Conservation (phyloP, 37 sponge, comb jelly and placozoan species). For the Cladorhizidae sp. region DNA sequence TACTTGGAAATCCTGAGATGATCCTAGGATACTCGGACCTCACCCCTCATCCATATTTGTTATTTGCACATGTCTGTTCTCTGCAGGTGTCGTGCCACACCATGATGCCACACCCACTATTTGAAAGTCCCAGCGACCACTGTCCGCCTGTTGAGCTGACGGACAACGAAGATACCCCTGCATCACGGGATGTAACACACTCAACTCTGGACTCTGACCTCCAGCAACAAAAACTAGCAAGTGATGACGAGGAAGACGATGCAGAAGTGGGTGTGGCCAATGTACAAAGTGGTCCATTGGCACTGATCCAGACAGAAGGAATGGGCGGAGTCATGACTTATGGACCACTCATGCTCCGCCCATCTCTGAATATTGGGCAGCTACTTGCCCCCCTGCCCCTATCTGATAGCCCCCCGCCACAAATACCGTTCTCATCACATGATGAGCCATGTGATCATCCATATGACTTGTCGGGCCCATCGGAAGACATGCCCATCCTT, state of each 20-base stretch:
- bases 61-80: neutral
- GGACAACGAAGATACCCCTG: slow-evolving; percentile 11
- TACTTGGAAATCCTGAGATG: too few relatives aligned
- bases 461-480: neutral
- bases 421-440: neutral
- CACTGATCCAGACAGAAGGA: neutral
- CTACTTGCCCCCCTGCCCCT: neutral
- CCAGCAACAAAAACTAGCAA: neutral
- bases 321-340: neutral
- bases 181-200: neutral
- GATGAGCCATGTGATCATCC: too few relatives aligned
- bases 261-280: slow-evolving; percentile 1
- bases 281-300: neutral
- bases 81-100: slow-evolving; percentile 15
- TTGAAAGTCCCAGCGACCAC: slow-evolving; percentile 4
- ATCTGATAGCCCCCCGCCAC: too few relatives aligned
- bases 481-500: neutral
- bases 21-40: neutral
- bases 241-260: slow-evolving; percentile 16
- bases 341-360: slow-evolving; percentile 1
- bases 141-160: neutral
- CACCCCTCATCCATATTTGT: neutral
- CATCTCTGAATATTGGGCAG: slow-evolving; percentile 8
- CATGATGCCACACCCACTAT: slow-evolving; percentile 7
- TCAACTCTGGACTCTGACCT: neutral